A percentile compares a stretch with the other conserved stretches of the same genome.
Evolutionary conservation across 2,113 vertebrate species (phyloP).

Genomic region (Ancistrus triradiatus): DNA sequence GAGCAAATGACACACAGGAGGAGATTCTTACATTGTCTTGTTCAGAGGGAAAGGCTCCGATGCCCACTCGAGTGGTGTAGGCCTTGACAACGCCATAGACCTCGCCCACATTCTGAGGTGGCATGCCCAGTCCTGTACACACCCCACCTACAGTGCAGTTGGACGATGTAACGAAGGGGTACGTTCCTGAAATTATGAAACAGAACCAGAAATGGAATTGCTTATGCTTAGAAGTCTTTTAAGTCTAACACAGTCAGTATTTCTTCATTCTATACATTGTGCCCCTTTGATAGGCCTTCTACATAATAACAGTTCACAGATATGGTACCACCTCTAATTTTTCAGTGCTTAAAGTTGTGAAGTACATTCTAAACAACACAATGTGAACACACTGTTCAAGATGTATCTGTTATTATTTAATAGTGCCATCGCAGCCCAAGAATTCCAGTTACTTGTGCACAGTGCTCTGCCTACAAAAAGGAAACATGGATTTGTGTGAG

Average conservation of each 20-base stretch:
- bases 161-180: conserved; percentile 95
- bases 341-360: too few relatives aligned
- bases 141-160: conserved; percentile 97
- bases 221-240: background rate
- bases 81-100: conserved; percentile 95
- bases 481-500: too few relatives aligned
- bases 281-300: too few relatives aligned
- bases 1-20: background rate
- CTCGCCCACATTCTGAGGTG: conserved; percentile 87
- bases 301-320: background rate
- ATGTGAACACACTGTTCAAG: too few relatives aligned
- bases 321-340: too few relatives aligned
- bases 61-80: conserved; percentile 93
- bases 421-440: too few relatives aligned
- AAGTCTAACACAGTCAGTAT: background rate
- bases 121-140: conserved; percentile 94
- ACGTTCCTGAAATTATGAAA: conserved; percentile 77
- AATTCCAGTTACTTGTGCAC: too few relatives aligned
- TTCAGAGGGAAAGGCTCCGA: conserved; percentile 93
- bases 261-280: background rate
- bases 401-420: too few relatives aligned
- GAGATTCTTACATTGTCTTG: conserved; percentile 83
- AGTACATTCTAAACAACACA: too few relatives aligned
- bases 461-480: too few relatives aligned
- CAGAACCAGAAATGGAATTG: too few relatives aligned